A percentile compares a stretch with the other conserved stretches of the same genome.
phyloP scores from a whole-genome alignment of 2,888 invertebrate genomes.

The Diogma glabrata region DNA sequence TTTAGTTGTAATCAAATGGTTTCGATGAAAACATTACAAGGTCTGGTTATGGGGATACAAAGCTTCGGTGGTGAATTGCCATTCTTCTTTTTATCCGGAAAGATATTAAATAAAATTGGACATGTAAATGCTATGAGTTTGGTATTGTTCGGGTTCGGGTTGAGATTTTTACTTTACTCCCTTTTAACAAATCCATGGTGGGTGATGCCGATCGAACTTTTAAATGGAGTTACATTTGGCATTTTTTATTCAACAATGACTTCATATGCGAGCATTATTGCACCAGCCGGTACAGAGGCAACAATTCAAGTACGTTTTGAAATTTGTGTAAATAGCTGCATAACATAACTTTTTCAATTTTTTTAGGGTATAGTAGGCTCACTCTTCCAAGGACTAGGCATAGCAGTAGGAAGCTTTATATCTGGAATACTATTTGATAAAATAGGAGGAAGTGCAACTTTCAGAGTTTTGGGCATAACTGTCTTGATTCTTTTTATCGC shows the following conservation, averaged over 20 bases:
- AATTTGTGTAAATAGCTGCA: too few species aligned
- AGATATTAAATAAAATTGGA: slow-evolving; percentile 65
- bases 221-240: slow-evolving; percentile 82
- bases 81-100: slow-evolving; percentile 71
- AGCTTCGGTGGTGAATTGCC: slow-evolving; percentile 78
- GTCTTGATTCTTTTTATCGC: slow-evolving; percentile 48
- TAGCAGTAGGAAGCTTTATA: slow-evolving; percentile 64
- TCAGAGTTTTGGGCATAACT: slow-evolving; percentile 58
- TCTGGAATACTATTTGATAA: slow-evolving; percentile 59
- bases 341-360: too few species aligned
- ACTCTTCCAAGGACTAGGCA: slow-evolving; percentile 79
- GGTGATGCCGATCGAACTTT: slow-evolving; percentile 70
- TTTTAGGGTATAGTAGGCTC: slow-evolving; percentile 72
- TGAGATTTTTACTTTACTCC: slow-evolving; percentile 74
- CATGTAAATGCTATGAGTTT: slow-evolving; percentile 74
- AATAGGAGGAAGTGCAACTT: slow-evolving; percentile 54
- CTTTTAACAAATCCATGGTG: slow-evolving; percentile 69
- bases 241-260: slow-evolving; percentile 82
- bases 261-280: slow-evolving; percentile 72
- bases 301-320: slow-evolving; percentile 73
- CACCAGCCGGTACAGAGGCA: slow-evolving; percentile 74
- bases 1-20: slow-evolving; percentile 35
- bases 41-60: slow-evolving; percentile 62
- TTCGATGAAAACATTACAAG: slow-evolving; percentile 63
- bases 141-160: slow-evolving; percentile 65